These are phyloP conservation scores for Ctenopoma multispine DNA, from an alignment of 2,797 vertebrate genomes.

Conservation along the genomic window DNA sequence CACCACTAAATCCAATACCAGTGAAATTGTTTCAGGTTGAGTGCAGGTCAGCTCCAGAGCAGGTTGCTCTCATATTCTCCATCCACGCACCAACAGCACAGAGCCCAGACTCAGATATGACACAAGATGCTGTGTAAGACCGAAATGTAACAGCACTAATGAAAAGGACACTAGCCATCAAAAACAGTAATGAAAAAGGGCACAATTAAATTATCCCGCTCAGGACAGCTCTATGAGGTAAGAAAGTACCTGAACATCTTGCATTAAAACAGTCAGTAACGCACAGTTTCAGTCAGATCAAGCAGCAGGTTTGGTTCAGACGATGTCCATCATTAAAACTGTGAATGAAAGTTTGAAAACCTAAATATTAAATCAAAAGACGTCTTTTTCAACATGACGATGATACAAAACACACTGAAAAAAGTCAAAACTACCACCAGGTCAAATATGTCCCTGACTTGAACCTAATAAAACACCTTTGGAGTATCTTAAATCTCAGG, in stretches of 20 bases:
- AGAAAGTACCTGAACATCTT: too few relatives aligned
- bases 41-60: conserved; percentile 17
- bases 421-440: background rate
- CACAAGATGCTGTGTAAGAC: background rate
- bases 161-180: background rate
- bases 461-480: background rate
- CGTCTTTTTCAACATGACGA: background rate
- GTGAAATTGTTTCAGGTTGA: conserved; percentile 26
- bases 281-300: too few relatives aligned
- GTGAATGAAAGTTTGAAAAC: too few relatives aligned
- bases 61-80: background rate
- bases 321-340: too few relatives aligned
- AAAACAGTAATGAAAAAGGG: too few relatives aligned
- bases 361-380: too few relatives aligned
- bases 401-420: background rate
- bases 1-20: conserved; percentile 35
- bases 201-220: too few relatives aligned
- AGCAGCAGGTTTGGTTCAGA: too few relatives aligned
- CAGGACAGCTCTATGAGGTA: too few relatives aligned
- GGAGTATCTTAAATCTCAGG: background rate
- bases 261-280: too few relatives aligned
- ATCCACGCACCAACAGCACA: background rate
- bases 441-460: background rate
- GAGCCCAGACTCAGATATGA: background rate
- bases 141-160: background rate